These are phyloP conservation scores for Dasyurus viverrinus DNA, from an alignment of 2,113 vertebrate genomes.

Conservation along the genomic window DNA sequence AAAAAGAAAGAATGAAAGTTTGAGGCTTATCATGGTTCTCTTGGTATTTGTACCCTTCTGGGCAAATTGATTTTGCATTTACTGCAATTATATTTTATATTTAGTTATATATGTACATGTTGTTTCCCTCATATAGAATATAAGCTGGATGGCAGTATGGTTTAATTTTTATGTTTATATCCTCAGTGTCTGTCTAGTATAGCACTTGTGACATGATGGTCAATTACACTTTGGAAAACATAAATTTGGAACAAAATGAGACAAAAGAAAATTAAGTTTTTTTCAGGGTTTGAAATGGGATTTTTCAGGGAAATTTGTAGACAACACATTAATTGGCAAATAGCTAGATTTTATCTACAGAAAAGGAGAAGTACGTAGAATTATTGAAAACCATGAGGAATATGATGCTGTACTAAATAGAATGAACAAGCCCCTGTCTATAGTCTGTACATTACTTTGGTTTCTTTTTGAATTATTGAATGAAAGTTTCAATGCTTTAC, in stretches of 20 bases:
- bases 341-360: not conserved
- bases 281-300: not conserved
- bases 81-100: not conserved
- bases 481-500: not conserved
- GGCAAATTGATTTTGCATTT: not conserved
- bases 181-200: not conserved
- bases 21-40: not conserved
- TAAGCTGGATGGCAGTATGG: not conserved
- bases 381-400: not conserved
- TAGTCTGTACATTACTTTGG: not conserved
- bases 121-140: not conserved
- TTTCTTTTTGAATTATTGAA: not conserved
- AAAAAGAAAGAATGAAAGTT: too few species aligned
- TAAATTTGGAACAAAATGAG: not conserved
- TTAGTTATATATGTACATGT: not conserved
- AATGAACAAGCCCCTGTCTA: not conserved
- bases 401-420: not conserved
- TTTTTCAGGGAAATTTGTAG: not conserved
- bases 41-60: not conserved
- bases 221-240: not conserved
- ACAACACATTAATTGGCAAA: not conserved
- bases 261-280: not conserved
- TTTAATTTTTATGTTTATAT: not conserved
- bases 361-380: not conserved
- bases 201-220: not conserved